Base-by-base conservation (phyloP, 2,888 invertebrate genomes). In the Chloroclystis v-ata region DNA sequence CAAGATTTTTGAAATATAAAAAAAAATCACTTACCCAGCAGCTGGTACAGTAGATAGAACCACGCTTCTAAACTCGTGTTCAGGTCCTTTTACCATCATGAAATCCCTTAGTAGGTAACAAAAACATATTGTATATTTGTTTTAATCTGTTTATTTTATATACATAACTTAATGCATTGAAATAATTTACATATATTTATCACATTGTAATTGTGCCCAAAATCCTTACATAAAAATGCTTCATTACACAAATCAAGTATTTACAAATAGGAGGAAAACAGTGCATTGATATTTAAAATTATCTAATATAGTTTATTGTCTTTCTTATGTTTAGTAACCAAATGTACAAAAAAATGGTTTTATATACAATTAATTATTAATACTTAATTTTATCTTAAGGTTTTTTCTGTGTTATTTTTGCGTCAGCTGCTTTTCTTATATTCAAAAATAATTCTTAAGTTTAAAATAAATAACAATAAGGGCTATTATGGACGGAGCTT, bases 401-500 rank as follows among this genome's bases (percentile, higher is more conserved):
- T n/a, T n/a, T n/a, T n/a, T n/a, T n/a, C n/a, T n/a, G n/a, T n/a
- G n/a, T n/a, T n/a, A n/a, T n/a, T n/a, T n/a, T n/a, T n/a, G n/a
- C n/a, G n/a, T n/a, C n/a, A n/a, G n/a, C n/a, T n/a, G n/a, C n/a
- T n/a, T n/a, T 29, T 35, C 20, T 28, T 14, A 39, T 7, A 30
- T 37, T 47, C 8, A 47, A 47, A 37, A 43, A 33, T 37, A 54
- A 39, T 42, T 49, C 48, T 55, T 55, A 65, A 16, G 45, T 40
- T 72, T 83, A 83, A 51, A 85, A 86, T 86, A 86, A 86, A 85
- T 86, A 84, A 82, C 72, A 78, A 72, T 79, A 79, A 78, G 75
- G 75, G 68, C 65, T 76, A 72, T 57, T 70, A 61, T 81, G 86
- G 86, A 86, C 86, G 86, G 84, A 81, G 65, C 59, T 57, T 52